Percentiles rank a stretch among this genome's conserved stretches.
These are phyloP conservation scores for Callosobruchus maculatus DNA, from an alignment of 2,888 invertebrate species.

Conservation along the genomic window DNA sequence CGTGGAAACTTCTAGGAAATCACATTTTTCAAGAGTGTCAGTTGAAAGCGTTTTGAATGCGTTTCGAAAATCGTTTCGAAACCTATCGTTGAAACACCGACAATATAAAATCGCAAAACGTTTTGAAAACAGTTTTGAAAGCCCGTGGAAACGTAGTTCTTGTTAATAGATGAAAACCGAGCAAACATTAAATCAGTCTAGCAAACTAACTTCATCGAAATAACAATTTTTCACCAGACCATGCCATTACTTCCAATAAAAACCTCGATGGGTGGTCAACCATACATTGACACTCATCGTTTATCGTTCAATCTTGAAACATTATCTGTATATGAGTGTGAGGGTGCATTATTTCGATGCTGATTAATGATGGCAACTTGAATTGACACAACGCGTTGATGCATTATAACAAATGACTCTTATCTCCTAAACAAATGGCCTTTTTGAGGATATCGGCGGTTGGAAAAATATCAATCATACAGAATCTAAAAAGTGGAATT, in stretches of 20 bases:
- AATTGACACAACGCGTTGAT: not conserved
- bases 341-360: not conserved
- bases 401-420: not conserved
- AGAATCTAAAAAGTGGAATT: not conserved
- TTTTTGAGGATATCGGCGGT: not conserved
- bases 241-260: not conserved
- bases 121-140: too few relatives aligned
- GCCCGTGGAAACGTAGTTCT: too few relatives aligned
- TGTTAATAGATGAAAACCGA: too few relatives aligned
- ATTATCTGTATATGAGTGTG: not conserved
- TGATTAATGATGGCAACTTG: not conserved
- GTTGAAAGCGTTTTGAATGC: too few relatives aligned
- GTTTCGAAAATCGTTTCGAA: too few relatives aligned
- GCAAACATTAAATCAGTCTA: too few relatives aligned
- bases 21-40: too few relatives aligned
- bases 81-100: too few relatives aligned
- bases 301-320: not conserved
- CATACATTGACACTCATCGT: not conserved
- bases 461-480: not conserved
- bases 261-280: not conserved
- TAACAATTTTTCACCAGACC: not conserved
- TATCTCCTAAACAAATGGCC: not conserved
- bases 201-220: not conserved
- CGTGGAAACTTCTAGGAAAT: too few relatives aligned
- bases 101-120: too few relatives aligned